phyloP scores from a whole-genome alignment of 2,797 vertebrate genomes.

The Lithobates sylvaticus region DNA sequence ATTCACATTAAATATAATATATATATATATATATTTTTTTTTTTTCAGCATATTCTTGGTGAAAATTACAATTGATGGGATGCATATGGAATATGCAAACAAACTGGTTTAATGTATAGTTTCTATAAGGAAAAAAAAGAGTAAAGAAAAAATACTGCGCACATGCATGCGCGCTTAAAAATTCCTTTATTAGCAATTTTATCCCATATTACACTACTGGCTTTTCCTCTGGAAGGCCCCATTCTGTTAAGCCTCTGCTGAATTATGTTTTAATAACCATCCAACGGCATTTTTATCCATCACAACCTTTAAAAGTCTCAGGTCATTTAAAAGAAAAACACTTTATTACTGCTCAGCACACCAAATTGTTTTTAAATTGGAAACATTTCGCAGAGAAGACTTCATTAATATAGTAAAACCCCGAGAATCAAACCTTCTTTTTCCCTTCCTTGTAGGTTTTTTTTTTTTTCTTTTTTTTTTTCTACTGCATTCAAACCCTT shows the following conservation, averaged over 20 bases:
- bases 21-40: too few relatives aligned
- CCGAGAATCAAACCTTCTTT: constrained; percentile 79
- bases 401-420: constrained; percentile 80
- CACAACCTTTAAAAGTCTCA: constrained; percentile 71
- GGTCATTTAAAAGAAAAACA: constrained; percentile 69
- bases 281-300: constrained; percentile 70
- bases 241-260: constrained; percentile 70
- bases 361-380: constrained; percentile 82
- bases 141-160: background rate
- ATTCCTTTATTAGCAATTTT: constrained; percentile 43
- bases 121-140: background rate
- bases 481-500: constrained; percentile 77
- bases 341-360: constrained; percentile 77
- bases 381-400: constrained; percentile 80
- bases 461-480: constrained; percentile 73
- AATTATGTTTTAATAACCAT: constrained; percentile 72
- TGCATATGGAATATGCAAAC: background rate
- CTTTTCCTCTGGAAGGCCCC: constrained; percentile 60
- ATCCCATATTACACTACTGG: constrained; percentile 54
- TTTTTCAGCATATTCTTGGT: too few relatives aligned
- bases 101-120: background rate
- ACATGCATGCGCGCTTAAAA: background rate
- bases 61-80: too few relatives aligned
- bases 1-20: too few relatives aligned
- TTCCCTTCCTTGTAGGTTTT: constrained; percentile 69